Conservation (phyloP, 2,113 vertebrate species). For the Anhinga anhinga region DNA sequence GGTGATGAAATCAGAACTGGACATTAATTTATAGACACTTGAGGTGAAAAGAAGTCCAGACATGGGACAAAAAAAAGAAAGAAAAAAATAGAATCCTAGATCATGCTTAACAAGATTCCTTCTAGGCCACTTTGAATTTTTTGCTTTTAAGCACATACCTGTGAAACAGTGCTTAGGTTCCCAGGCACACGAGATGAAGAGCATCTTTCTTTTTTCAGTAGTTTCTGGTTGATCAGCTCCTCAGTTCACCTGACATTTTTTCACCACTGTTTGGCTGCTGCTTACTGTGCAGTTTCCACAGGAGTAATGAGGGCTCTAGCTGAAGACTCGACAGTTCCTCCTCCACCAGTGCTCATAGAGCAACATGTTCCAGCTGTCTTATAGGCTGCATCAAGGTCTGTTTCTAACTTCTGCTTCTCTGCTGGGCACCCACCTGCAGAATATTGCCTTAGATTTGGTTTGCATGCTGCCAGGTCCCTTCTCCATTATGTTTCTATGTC, state of each 20-base stretch:
- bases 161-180: not conserved
- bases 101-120: not conserved
- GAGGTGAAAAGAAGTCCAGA: not conserved
- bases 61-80: not conserved
- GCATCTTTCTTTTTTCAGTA: not conserved
- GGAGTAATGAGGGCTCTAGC: not conserved
- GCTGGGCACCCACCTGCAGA: not conserved
- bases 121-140: not conserved
- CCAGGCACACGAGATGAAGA: not conserved
- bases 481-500: not conserved
- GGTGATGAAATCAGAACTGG: not conserved
- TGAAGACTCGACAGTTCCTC: not conserved
- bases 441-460: not conserved
- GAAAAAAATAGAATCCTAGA: not conserved
- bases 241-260: not conserved
- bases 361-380: not conserved
- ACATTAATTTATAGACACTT: not conserved
- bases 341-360: not conserved
- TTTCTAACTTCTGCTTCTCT: not conserved
- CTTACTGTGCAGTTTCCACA: not conserved
- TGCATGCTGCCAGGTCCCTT: not conserved
- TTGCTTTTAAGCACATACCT: not conserved
- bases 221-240: not conserved
- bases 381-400: fast-evolving
- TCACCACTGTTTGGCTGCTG: not conserved